Percentiles rank a stretch among this genome's conserved stretches.
Evolutionary conservation across 1,140 invertebrate species (phyloP).

Genomic region (Dendrolimus punctatus): DNA sequence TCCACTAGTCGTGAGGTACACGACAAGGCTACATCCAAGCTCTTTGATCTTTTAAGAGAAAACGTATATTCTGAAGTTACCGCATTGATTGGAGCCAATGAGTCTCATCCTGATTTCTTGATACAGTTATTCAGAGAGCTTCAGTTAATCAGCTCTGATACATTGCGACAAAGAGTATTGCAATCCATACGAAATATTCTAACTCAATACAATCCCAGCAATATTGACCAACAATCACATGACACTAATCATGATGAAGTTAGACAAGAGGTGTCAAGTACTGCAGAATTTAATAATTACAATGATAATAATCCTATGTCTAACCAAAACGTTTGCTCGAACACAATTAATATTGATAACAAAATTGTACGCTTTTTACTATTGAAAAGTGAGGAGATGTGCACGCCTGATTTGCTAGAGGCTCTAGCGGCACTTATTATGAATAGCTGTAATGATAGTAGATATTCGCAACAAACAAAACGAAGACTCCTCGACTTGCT

Average conservation of each 20-base stretch:
- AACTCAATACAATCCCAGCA: conserved; percentile 43
- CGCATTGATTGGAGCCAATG: conserved; percentile 79
- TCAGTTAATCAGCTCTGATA: conserved; percentile 77
- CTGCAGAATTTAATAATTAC: conserved; percentile 27
- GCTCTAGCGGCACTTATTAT: conserved; percentile 44
- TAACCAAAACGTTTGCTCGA: conserved; percentile 27
- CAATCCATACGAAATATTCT: conserved; percentile 74
- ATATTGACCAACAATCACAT: conserved; percentile 33
- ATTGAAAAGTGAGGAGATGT: conserved; percentile 54
- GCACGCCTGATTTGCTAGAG: conserved; percentile 51
- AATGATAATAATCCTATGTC: conserved; percentile 27
- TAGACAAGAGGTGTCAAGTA: conserved; percentile 27
- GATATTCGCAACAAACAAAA: conserved; percentile 30
- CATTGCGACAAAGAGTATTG: conserved; percentile 74
- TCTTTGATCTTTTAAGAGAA: conserved; percentile 77
- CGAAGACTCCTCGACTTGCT: conserved; percentile 48
- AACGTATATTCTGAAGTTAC: conserved; percentile 81
- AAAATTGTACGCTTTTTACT: conserved; percentile 63
- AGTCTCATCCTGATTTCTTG: conserved; percentile 78
- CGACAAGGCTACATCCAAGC: conserved; percentile 73
- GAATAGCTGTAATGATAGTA: conserved; percentile 26
- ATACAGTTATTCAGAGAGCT: conserved; percentile 78
- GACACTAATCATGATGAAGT: conserved; percentile 26
- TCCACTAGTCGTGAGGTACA: conserved; percentile 47
- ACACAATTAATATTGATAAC: conserved; percentile 44